phyloP scores from a whole-genome alignment of 2,113 vertebrate genomes.

The Aldabrachelys gigantea region DNA sequence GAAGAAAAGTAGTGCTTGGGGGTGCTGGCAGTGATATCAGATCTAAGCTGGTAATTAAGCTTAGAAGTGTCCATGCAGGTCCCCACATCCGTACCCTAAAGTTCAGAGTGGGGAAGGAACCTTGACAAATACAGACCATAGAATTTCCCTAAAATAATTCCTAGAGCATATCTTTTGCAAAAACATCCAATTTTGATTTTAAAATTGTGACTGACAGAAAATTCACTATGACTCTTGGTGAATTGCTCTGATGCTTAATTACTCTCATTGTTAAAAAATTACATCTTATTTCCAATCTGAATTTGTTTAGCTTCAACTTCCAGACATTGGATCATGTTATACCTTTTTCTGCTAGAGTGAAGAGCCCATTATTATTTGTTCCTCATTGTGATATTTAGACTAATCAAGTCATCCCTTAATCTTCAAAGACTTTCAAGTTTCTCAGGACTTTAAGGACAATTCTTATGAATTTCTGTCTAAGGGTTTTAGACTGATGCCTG shows the following conservation, averaged over 20 bases:
- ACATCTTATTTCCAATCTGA: neutral
- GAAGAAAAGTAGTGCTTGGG: too few species aligned
- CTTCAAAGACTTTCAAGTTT: neutral
- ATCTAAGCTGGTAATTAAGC: too few species aligned
- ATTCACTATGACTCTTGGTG: neutral
- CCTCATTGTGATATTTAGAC: neutral
- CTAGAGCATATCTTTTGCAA: neutral
- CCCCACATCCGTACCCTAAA: too few species aligned
- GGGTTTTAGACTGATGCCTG: neutral
- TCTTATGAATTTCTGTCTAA: neutral
- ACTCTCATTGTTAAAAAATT: neutral
- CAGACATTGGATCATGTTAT: too few species aligned
- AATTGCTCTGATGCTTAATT: neutral
- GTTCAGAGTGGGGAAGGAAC: too few species aligned
- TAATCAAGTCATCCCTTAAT: neutral
- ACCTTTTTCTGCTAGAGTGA: neutral
- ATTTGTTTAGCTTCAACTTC: too few species aligned
- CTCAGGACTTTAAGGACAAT: constrained; percentile 1
- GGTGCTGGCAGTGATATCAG: too few species aligned
- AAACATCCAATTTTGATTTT: neutral
- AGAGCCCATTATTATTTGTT: neutral
- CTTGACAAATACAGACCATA: neutral
- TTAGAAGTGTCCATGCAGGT: too few species aligned
- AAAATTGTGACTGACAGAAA: neutral
- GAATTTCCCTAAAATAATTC: neutral